Percentiles rank a stretch among this genome's conserved stretches.
Conservation (phyloP, 2,113 vertebrate species). For the Rhagologus leucostigma region DNA sequence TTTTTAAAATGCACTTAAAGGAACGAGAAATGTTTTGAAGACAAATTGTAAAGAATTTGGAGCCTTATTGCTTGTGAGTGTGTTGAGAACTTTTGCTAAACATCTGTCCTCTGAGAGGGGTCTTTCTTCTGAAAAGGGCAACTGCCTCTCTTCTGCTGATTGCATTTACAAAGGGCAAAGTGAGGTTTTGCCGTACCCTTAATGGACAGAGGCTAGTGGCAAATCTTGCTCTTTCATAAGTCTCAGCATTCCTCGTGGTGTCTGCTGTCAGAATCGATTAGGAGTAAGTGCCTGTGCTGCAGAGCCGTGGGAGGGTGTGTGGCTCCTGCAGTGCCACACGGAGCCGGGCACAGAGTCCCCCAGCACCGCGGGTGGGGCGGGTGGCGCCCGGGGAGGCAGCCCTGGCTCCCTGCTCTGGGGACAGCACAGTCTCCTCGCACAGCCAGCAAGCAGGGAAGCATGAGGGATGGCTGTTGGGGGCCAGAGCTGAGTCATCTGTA, state of each 20-base stretch:
- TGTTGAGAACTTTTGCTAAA: background rate
- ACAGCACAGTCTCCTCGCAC: background rate
- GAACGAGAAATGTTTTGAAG: background rate
- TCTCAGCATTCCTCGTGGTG: background rate
- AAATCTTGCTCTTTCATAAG: slow-evolving; percentile 49
- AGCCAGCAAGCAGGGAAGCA: background rate
- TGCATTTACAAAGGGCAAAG: slow-evolving; percentile 34
- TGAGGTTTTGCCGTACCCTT: background rate
- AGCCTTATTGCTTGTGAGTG: background rate
- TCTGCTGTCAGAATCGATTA: slow-evolving; percentile 40
- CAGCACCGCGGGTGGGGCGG: rapidly evolving
- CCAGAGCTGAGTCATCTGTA: slow-evolving; percentile 37
- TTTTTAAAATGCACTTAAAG: background rate
- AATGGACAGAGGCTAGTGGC: slow-evolving; percentile 40
- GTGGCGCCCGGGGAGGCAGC: background rate
- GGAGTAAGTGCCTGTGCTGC: background rate
- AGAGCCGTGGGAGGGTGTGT: background rate
- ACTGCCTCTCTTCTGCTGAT: slow-evolving; percentile 23
- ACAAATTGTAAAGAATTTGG: background rate
- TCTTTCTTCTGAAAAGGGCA: slow-evolving; percentile 38
- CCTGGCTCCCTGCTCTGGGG: background rate
- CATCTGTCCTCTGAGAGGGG: background rate
- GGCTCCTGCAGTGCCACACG: background rate
- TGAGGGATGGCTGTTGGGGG: background rate
- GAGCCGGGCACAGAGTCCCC: background rate